Evolutionary conservation across 2,113 vertebrate species (phyloP).

Genomic region (Syngnathoides biaculeatus): DNA sequence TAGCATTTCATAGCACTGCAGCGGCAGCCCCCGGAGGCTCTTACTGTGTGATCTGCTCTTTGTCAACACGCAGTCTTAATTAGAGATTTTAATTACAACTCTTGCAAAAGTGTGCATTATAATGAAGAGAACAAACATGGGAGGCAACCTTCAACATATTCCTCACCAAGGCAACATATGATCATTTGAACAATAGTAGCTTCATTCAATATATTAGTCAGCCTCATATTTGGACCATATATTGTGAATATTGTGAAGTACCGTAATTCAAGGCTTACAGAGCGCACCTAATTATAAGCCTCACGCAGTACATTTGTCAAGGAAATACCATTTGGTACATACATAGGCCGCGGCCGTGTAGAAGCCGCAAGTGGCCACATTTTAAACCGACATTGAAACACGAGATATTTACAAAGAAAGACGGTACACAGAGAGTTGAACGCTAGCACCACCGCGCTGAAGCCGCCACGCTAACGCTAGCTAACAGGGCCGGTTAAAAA

Average conservation of each 20-base stretch:
- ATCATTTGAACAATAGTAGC: slow-evolving; percentile 2
- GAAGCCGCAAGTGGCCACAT: no score
- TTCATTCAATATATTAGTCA: background rate
- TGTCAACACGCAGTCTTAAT: slow-evolving; percentile 69
- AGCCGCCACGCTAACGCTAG: no score
- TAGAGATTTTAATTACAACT: slow-evolving; percentile 72
- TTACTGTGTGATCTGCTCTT: slow-evolving; percentile 64
- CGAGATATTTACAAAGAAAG: no score
- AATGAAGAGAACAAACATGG: slow-evolving; percentile 60
- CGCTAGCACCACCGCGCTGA: no score
- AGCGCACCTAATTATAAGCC: no score
- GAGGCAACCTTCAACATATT: slow-evolving; percentile 17
- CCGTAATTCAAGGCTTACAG: no score
- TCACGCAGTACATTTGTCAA: no score
- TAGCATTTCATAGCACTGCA: slow-evolving; percentile 61
- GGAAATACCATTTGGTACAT: no score
- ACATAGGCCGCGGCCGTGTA: no score
- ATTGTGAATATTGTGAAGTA: background rate
- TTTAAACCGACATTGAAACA: no score
- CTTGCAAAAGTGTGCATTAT: slow-evolving; percentile 58
- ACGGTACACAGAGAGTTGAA: no score
- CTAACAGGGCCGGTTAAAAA: no score
- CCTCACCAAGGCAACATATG: slow-evolving; percentile 12
- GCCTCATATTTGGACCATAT: background rate
- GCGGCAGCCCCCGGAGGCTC: slow-evolving; percentile 48